Percentiles rank a stretch among this genome's conserved stretches.
Evolutionary conservation across 2,797 vertebrate genomes (phyloP).

Genomic region (Chaetophractus vellerosus): DNA sequence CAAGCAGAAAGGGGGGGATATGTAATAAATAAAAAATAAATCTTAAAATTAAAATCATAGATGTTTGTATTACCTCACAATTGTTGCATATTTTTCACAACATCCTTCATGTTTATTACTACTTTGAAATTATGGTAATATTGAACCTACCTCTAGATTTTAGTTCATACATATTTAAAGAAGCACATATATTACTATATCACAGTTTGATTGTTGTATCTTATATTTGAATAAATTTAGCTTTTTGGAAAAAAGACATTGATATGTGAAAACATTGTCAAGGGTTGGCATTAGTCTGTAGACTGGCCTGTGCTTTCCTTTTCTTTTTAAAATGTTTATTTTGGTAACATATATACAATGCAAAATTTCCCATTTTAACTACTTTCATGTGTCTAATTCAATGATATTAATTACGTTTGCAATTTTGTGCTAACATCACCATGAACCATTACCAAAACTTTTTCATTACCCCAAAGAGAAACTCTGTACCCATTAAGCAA

Average conservation of each 20-base stretch:
- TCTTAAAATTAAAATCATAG: constrained; percentile 34
- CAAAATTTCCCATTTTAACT: no score
- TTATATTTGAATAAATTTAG: not conserved
- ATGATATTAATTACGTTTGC: no score
- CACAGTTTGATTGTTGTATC: no score
- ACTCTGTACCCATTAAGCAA: no score
- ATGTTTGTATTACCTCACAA: not conserved
- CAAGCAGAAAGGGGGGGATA: no score
- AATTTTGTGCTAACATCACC: no score
- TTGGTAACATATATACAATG: no score
- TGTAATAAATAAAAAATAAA: no score
- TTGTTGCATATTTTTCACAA: not conserved
- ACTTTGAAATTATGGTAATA: constrained; percentile 6
- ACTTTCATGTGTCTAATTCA: no score
- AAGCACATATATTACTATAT: not conserved
- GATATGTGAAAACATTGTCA: constrained; percentile 4
- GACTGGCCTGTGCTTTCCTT: not conserved
- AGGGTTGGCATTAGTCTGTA: not conserved
- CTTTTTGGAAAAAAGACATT: not conserved
- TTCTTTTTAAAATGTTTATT: no score
- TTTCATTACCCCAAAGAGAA: no score
- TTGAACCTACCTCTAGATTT: not conserved
- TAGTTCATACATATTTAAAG: not conserved
- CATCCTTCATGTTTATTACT: not conserved
- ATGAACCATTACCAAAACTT: no score